Evolutionary conservation across 2,888 invertebrate species (phyloP), one percentile per base, ranked within the genome.

Genomic region (Lochmaea crataegi): DNA sequence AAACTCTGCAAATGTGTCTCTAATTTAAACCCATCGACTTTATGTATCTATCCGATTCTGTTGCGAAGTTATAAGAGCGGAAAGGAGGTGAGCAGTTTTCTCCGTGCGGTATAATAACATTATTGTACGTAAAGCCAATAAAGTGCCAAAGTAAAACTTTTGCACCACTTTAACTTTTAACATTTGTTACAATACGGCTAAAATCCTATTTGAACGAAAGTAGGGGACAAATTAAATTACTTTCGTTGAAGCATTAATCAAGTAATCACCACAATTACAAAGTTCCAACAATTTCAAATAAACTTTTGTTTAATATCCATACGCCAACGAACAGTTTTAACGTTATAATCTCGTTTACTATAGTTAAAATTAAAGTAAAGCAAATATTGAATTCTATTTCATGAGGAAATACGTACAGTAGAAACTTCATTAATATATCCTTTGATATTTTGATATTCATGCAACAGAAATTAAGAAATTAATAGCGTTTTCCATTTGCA

Each of bases 211-310:
- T 57, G 11, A 60, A 48, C 48, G 48, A 68, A 58, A 42, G 48
- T 48, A 51, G 22, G 18, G 4, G 60, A 68, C 68, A 60, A 68
- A 68, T 68, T 48, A 60, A 68, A 68, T 68, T 45, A 68, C 60
- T 68, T 68, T 60, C 58, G 68, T 45, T 60, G 58, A 48, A 60
- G 58, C 68, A 60, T 68, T 68, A 68, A 68, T 67, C 67, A 57
- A 67, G 58, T 58, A 67, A 67, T 68, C 58, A 68, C 68, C 60
- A 51, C 60, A 60, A 68, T 68, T 60, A 68, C 60, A 32, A 60
- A 68, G 38, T 53, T 68, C 45, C n/a, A 51, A 60, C 68, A 60
- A 68, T 68, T 68, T 58, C 57, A 10, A 58, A 67, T 67, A 67
- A 67, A 67, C 67, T 67, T 67, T 58, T 67, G 58, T 26, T 14